Evolutionary conservation across 2,888 invertebrate genomes (phyloP).

Genomic region (Pristionchus entomophagus): DNA sequence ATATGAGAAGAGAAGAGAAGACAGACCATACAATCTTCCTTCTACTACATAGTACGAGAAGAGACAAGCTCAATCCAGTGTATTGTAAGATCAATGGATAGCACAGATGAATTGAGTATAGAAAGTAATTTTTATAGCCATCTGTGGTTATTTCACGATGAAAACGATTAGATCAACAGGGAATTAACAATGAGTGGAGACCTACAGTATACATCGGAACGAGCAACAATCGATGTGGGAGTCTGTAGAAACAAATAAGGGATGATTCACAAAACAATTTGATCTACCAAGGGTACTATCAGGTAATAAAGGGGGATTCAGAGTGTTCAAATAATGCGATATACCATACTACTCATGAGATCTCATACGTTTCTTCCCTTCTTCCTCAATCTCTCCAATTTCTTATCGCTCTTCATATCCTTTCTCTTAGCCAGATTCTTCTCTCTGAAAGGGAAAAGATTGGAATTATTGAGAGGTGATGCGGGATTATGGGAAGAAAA

Average conservation of each 20-base stretch:
- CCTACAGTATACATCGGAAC: slow-evolving; percentile 19
- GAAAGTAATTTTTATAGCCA: neutral
- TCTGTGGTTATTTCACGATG: neutral
- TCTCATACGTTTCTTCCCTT: slow-evolving; percentile 59
- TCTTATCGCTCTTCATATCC: slow-evolving; percentile 66
- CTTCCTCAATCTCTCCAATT: slow-evolving; percentile 65
- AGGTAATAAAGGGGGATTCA: neutral
- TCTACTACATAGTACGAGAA: too few relatives aligned
- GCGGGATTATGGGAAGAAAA: neutral
- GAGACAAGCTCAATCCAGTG: too few relatives aligned
- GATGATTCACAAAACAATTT: neutral
- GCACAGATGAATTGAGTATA: too few relatives aligned
- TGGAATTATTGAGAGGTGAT: neutral
- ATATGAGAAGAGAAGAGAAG: neutral
- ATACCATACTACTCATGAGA: neutral
- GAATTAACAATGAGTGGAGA: neutral
- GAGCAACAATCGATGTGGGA: slow-evolving; percentile 10
- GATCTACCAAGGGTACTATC: slow-evolving; percentile 10
- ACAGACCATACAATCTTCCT: neutral
- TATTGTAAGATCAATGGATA: too few relatives aligned
- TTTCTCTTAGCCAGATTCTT: slow-evolving; percentile 66
- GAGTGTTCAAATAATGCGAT: neutral
- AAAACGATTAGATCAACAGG: neutral
- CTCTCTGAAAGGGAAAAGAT: slow-evolving; percentile 50
- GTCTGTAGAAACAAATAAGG: neutral